These are phyloP conservation scores for Oryctes rhinoceros DNA, from an alignment of 1,140 invertebrate genomes.

Conservation along the genomic window DNA sequence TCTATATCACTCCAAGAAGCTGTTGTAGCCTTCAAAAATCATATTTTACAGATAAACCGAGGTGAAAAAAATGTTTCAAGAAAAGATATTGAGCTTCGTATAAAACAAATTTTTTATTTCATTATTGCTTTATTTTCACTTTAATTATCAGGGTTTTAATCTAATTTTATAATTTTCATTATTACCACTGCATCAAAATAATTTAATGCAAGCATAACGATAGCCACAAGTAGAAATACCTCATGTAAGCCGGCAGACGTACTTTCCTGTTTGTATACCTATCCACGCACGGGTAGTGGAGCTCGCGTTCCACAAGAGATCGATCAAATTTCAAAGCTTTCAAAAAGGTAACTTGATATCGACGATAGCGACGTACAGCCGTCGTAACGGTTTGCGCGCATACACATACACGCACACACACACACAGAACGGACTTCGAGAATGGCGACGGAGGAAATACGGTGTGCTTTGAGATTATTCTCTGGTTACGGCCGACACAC, in stretches of 20 bases:
- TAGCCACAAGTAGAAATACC: not conserved
- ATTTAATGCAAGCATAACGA: no score
- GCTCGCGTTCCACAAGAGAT: not conserved
- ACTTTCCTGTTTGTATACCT: not conserved
- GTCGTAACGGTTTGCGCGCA: not conserved
- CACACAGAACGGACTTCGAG: not conserved
- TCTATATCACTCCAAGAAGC: no score
- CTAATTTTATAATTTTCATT: no score
- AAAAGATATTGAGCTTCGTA: no score
- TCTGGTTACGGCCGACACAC: not conserved
- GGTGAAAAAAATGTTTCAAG: no score
- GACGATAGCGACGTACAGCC: not conserved
- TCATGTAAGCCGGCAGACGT: not conserved
- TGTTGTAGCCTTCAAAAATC: no score
- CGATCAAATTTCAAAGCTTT: slow-evolving; percentile 15
- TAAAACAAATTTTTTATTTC: no score
- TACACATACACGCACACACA: not conserved
- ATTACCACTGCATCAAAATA: no score
- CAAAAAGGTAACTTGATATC: slow-evolving; percentile 11
- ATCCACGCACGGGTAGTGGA: not conserved
- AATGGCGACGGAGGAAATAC: not conserved
- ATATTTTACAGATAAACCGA: no score
- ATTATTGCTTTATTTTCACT: no score
- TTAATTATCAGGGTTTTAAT: no score
- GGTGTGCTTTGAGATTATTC: not conserved